Evolutionary conservation across 2,797 vertebrate species (phyloP), one percentile per base, ranked within the genome.

Genomic region (Lepus townsendii): DNA sequence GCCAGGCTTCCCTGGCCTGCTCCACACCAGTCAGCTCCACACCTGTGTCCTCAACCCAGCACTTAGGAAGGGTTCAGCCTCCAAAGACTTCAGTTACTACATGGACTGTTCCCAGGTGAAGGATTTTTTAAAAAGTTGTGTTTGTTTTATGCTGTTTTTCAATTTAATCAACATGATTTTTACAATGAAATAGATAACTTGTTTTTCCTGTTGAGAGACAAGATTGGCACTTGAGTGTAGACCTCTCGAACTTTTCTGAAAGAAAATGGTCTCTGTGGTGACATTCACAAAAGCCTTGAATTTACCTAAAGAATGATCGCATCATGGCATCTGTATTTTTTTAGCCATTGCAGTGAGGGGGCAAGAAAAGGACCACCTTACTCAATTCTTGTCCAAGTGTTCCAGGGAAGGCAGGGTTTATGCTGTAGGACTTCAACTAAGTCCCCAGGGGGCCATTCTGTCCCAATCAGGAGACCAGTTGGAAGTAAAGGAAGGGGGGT

Each of bases 61-160:
- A 38, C 0, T 20, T 2, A 24, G 2, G 16, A 13, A 16, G 3
- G 17, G 30, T 42, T 16, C 19, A 57, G 4, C 54, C 54, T 82
- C 24, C n/a, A 38, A 76, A 83, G n/a, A 4, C 4, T 80, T 92
- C 20, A 20, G 22, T 75, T 60, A 52, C 32, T 69, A 7, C 24
- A 17, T 7, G 20, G 90, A 24, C 17, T 3, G 42, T 60, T 19
- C 22, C 88, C 30, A 42, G 30, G 63, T 62, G 82, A 91, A 52
- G 24, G 30, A 35, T 57, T 72, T 35, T 38, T 24, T 3, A 4
- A 79, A 83, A 16, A 65, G 30, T 78, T 57, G 3, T 38, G 17
- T 71, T 91, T 90, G 50, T 65, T 89, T 80, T 76, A 22, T 54
- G 63, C 35, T 50, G 13, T 83, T 60, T 79, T 47, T 73, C 22